Conservation (phyloP, 2,888 invertebrate species). For the Spilarctia lutea region DNA sequence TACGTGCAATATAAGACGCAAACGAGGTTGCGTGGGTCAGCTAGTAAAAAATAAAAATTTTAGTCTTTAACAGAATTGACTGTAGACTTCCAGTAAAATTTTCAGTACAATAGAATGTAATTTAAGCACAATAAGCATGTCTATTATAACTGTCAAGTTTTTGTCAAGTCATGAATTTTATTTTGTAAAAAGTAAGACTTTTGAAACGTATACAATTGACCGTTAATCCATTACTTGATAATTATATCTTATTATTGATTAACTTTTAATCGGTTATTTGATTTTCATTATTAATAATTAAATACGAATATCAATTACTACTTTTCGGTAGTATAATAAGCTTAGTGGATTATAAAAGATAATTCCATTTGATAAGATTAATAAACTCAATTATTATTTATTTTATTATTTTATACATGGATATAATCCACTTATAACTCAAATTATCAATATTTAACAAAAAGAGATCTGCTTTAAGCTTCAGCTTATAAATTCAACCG, state of each 20-base stretch:
- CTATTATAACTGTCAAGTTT: background rate
- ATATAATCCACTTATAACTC: background rate
- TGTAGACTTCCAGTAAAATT: background rate
- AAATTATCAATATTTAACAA: constrained; percentile 12
- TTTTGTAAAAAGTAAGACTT: background rate
- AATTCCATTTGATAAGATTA: background rate
- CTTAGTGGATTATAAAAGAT: background rate
- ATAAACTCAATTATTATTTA: background rate
- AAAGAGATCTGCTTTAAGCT: constrained; percentile 51
- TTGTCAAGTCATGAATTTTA: background rate
- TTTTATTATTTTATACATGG: too few relatives aligned
- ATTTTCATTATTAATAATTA: background rate
- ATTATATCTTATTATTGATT: background rate
- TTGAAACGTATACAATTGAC: background rate
- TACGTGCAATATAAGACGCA: too few relatives aligned
- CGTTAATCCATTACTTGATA: background rate
- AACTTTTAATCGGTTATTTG: background rate
- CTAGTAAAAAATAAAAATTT: background rate
- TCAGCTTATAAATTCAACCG: constrained; percentile 27
- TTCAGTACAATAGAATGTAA: background rate
- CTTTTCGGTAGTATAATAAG: background rate
- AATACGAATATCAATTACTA: background rate
- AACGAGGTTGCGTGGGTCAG: too few relatives aligned
- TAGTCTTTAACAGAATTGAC: background rate
- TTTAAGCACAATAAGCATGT: background rate